Evolutionary conservation across 2,888 invertebrate genomes (phyloP).

Genomic region (Osedax fenrisi): DNA sequence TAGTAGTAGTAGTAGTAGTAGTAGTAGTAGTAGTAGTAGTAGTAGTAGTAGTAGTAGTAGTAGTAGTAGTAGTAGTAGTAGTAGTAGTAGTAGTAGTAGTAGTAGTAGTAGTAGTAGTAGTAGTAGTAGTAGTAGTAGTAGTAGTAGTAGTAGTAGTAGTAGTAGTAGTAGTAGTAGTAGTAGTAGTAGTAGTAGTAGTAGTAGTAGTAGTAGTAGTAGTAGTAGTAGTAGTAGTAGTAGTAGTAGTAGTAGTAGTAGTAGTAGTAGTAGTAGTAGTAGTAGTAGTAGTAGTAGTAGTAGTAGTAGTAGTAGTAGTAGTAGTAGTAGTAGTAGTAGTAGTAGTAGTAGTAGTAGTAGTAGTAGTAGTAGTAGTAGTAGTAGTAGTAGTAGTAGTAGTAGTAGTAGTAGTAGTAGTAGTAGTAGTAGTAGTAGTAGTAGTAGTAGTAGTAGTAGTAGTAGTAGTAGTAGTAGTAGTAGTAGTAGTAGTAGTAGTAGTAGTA

Average conservation of each 20-base stretch:
- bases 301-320: too few species aligned
- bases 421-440: too few species aligned
- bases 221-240: constrained; percentile 10
- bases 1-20: constrained; percentile 10
- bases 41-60: constrained; percentile 7
- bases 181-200: constrained; percentile 1
- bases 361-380: too few species aligned
- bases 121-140: constrained; percentile 7
- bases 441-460: too few species aligned
- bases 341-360: too few species aligned
- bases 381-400: too few species aligned
- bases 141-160: constrained; percentile 4
- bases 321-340: too few species aligned
- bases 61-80: constrained; percentile 10
- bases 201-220: constrained; percentile 7
- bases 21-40: constrained; percentile 10
- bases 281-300: too few species aligned
- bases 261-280: too few species aligned
- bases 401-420: too few species aligned
- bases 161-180: constrained; percentile 5
- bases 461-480: too few species aligned
- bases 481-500: too few species aligned
- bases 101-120: constrained; percentile 5
- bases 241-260: constrained; percentile 5
- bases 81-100: constrained; percentile 10